Conservation (phyloP, 2,797 vertebrate genomes). For the Artibeus jamaicensis region DNA sequence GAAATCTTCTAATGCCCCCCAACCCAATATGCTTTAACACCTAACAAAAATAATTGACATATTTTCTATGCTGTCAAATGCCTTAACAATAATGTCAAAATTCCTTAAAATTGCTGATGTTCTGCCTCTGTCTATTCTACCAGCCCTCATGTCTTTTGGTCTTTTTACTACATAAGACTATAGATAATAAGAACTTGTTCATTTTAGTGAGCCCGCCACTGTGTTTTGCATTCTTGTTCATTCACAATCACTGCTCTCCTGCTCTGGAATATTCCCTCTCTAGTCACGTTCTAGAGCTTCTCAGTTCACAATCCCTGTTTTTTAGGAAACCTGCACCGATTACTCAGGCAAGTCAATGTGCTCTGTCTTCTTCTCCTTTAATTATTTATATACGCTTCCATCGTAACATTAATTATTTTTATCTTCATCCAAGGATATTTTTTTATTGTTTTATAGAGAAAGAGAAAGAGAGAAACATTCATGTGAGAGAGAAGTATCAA, state of each 20-base stretch:
- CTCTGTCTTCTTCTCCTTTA: not conserved
- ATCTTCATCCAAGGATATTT: not conserved
- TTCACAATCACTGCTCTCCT: not conserved
- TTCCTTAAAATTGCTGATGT: not conserved
- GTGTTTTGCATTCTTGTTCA: not conserved
- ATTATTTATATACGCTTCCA: not conserved
- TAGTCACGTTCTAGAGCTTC: not conserved
- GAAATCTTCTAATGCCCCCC: not conserved
- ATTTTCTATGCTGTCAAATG: not conserved
- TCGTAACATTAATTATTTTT: not conserved
- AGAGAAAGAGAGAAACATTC: not conserved
- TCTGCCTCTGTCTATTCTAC: not conserved
- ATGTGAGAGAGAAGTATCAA: not conserved
- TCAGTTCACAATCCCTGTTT: not conserved
- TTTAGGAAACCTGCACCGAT: not conserved
- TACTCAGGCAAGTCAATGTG: not conserved
- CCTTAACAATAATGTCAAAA: not conserved
- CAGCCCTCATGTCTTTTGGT: not conserved
- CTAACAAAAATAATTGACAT: not conserved
- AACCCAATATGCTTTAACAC: not conserved
- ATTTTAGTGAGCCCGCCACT: not conserved
- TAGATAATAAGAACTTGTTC: not conserved
- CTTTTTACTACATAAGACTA: not conserved
- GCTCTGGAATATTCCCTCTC: not conserved
- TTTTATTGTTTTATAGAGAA: not conserved